Base-by-base conservation (phyloP, 1,140 invertebrate genomes). In the Zaprionus lachaisei region DNA sequence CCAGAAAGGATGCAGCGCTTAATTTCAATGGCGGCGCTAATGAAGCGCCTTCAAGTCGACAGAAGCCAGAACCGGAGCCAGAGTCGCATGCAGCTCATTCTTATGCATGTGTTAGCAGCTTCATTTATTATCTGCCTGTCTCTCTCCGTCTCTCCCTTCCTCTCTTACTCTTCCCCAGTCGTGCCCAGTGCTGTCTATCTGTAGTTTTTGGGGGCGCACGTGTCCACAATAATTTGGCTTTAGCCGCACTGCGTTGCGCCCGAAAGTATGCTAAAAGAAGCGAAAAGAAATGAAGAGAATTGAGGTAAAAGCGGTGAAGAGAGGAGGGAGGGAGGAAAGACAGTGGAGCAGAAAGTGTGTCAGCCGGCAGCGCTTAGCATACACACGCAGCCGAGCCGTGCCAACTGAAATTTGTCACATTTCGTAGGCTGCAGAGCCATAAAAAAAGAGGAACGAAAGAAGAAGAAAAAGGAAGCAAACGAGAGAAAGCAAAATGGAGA, bases 151-250 rank as follows among this genome's bases (percentile, higher is more conserved):
- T 24, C 9, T 44, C 12, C 63, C 4, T 65, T 15, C 28, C n/a
- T 44, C n/a, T 44, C 26, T 28, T 17, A 2, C 28, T 31, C 28
- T 31, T 31, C 28, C 28, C 28, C 28, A 31, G 4, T 56, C 65
- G 26, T n/a, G 64, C 41, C 49, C 62, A 58, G 31, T 47, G 68
- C 38, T 41, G 15, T 47, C 15, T 47, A 47, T 7, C n/a, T 47
- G n/a, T 47, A 41, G 44, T 20, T 51, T 51, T 51, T 51, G 11
- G 47, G 47, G 47, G 47, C 49, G 83, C 80, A 86, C 83, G 83
- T 86, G 80, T 87, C 77, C 70, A 79, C 72, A 71, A 83, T 87
- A 80, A 87, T 86, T 87, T 80, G 72, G 72, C 70, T 68, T 73
- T 64, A 73, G 70, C 47, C 72, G 83, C 82, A 82, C 56, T 86